Conservation (phyloP, 35 echinoderm and acorn worm genomes). For the Patiria miniata region DNA sequence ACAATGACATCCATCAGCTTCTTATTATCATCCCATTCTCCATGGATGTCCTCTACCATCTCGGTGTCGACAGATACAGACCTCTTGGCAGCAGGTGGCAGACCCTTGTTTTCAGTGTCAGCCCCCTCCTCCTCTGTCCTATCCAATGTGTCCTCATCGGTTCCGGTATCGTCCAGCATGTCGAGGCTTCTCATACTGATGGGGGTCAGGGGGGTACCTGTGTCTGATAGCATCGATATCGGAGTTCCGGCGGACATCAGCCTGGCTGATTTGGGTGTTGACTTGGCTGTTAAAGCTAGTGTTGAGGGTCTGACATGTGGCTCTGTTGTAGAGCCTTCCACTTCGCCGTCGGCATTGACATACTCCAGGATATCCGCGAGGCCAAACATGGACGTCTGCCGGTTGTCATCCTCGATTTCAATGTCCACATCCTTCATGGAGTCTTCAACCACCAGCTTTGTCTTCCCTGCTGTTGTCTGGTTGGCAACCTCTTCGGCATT, state of each 20-base stretch:
- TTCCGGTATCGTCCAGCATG: neutral
- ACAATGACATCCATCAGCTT: conserved; percentile 63
- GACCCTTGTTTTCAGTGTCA: neutral
- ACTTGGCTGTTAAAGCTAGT: neutral
- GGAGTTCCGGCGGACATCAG: conserved; percentile 19
- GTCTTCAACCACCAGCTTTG: conserved; percentile 1
- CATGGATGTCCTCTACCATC: conserved; percentile 54
- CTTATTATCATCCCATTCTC: conserved; percentile 67
- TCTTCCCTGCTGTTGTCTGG: neutral
- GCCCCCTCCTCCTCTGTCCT: neutral
- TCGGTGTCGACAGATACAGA: conserved; percentile 54
- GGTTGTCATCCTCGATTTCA: neutral
- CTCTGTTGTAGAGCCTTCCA: neutral
- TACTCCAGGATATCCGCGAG: conserved; percentile 8
- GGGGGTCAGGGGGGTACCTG: neutral
- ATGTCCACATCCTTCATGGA: neutral
- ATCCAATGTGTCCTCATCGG: conserved; percentile 20
- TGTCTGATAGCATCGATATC: conserved; percentile 1
- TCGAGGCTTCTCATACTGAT: conserved; percentile 25
- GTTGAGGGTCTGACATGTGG: neutral
- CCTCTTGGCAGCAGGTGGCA: conserved; percentile 28
- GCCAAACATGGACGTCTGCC: neutral
- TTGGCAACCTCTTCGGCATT: neutral
- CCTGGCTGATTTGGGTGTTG: neutral
- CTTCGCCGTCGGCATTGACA: neutral